Conservation (phyloP, 1,140 invertebrate genomes). For the Aethina tumida region DNA sequence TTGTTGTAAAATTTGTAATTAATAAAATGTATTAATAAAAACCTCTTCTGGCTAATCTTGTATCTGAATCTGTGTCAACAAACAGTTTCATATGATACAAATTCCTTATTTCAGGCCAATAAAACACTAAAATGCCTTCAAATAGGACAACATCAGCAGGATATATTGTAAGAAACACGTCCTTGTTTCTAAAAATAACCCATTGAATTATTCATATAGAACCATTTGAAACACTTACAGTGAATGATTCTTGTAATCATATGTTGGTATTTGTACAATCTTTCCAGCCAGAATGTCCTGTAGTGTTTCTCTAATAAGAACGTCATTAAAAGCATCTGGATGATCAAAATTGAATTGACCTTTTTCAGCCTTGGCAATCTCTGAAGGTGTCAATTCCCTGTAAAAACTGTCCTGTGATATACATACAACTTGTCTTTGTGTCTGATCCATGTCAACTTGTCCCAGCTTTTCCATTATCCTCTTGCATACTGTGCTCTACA, state of each 20-base stretch:
- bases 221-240: conserved; percentile 47
- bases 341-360: conserved; percentile 98
- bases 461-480: conserved; percentile 91
- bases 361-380: conserved; percentile 74
- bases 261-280: conserved; percentile 78
- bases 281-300: conserved; percentile 72
- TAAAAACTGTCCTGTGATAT: conserved; percentile 97
- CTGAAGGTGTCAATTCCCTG: conserved; percentile 67
- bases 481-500: conserved; percentile 89
- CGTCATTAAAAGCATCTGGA: conserved; percentile 87
- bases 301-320: conserved; percentile 69
- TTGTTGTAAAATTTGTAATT: conserved; percentile 9
- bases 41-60: conserved; percentile 89
- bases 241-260: conserved; percentile 81
- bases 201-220: conserved; percentile 1
- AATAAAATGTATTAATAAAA: too few species aligned
- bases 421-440: conserved; percentile 81
- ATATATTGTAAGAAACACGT: conserved; percentile 73
- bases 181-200: conserved; percentile 47
- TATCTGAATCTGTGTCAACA: conserved; percentile 98
- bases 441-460: conserved; percentile 80
- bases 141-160: conserved; percentile 97
- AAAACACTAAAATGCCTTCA: conserved; percentile 97
- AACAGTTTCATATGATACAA: conserved; percentile 99
- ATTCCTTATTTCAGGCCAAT: conserved; percentile 87